Percentiles rank a stretch among this genome's conserved stretches.
phyloP scores from a whole-genome alignment of 2,797 vertebrate genomes.

The Pitangus sulphuratus region DNA sequence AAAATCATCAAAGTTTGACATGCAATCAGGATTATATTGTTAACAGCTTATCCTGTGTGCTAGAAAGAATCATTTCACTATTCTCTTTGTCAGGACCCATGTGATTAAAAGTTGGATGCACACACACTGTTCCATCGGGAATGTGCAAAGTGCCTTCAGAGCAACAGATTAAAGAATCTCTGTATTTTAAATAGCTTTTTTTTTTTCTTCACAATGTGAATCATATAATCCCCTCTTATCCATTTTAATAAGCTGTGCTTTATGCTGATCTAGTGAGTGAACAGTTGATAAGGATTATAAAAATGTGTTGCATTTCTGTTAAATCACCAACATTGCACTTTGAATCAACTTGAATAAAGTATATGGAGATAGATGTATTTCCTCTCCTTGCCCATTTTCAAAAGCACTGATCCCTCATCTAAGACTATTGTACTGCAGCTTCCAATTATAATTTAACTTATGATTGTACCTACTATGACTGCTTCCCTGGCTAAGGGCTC shows the following conservation, averaged over 20 bases:
- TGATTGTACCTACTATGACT: not conserved
- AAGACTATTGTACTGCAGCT: not conserved
- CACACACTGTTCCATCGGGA: not conserved
- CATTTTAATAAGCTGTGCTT: constrained; percentile 63
- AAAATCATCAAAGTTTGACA: constrained; percentile 7
- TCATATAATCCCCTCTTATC: constrained; percentile 57
- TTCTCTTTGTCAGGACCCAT: constrained; percentile 10
- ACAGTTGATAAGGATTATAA: constrained; percentile 71
- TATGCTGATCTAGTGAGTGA: constrained; percentile 58
- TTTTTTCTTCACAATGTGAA: constrained; percentile 37
- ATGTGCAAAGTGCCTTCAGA: not conserved
- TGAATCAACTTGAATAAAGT: constrained; percentile 33
- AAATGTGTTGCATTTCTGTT: constrained; percentile 53
- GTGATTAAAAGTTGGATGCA: constrained; percentile 45
- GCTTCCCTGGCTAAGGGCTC: not conserved
- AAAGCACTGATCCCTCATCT: not conserved
- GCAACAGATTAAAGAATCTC: constrained; percentile 59
- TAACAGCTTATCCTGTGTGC: constrained; percentile 1
- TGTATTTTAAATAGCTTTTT: constrained; percentile 38
- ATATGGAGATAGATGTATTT: not conserved
- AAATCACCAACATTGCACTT: constrained; percentile 27
- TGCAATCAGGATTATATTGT: constrained; percentile 40
- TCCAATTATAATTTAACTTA: not conserved
- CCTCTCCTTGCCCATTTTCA: not conserved
- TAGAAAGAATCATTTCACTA: not conserved